Percentiles rank a stretch among this genome's conserved stretches.
These are phyloP conservation scores for Cryptotermes secundus DNA, from an alignment of 1,140 invertebrate species.

Conservation along the genomic window DNA sequence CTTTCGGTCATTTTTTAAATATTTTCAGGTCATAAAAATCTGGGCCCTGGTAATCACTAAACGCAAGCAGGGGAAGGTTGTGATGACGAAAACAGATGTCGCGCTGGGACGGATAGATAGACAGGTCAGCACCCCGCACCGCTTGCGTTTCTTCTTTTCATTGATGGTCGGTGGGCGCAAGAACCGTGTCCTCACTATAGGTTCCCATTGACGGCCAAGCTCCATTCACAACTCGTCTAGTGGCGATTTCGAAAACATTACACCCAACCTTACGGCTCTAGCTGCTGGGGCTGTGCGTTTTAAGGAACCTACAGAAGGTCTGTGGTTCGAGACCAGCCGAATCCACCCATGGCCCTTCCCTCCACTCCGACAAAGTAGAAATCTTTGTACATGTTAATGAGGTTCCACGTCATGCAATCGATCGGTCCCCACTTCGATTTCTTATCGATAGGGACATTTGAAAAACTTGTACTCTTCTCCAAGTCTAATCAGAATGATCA, in stretches of 20 bases:
- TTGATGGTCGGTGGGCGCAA: not conserved
- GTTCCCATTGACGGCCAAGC: not conserved
- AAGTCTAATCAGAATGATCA: no score
- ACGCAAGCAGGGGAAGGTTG: no score
- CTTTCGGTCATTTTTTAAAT: no score
- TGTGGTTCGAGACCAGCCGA: no score
- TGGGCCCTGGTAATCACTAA: no score
- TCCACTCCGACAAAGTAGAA: not conserved
- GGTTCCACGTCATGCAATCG: not conserved
- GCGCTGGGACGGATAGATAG: not conserved
- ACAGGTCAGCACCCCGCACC: not conserved
- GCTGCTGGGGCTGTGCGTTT: not conserved
- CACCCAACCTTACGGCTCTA: not conserved
- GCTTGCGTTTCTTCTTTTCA: not conserved
- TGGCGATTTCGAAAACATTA: not conserved
- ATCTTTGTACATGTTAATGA: not conserved
- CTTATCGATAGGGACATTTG: no score
- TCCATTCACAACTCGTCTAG: constrained; percentile 10
- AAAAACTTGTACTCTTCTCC: no score
- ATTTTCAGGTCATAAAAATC: no score
- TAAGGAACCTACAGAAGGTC: not conserved
- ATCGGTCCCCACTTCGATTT: no score
- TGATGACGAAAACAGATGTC: not conserved
- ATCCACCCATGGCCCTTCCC: not conserved
- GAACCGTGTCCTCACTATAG: not conserved